phyloP scores from a whole-genome alignment of 2,888 invertebrate genomes.

The Leptinotarsa juncta region DNA sequence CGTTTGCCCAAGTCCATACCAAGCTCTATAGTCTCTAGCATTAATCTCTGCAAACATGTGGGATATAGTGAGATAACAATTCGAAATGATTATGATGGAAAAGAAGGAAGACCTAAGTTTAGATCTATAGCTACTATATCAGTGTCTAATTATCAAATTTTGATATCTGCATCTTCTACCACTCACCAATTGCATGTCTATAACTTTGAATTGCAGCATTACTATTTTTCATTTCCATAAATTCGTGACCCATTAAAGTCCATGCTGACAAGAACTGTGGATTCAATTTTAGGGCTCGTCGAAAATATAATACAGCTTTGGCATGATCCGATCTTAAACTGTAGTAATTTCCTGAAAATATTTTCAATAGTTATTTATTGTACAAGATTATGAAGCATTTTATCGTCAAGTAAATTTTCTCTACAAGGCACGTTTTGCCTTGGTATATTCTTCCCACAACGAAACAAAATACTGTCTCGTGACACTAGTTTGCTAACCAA shows the following conservation, averaged over 20 bases:
- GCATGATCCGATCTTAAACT: constrained; percentile 95
- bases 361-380: background rate
- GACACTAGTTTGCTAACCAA: no score
- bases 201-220: constrained; percentile 99
- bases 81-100: no score
- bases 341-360: constrained; percentile 88
- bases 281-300: constrained; percentile 92
- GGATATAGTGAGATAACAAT: no score
- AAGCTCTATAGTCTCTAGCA: constrained; percentile 93
- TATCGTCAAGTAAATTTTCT: no score
- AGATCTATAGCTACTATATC: no score
- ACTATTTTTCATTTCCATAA: constrained; percentile 98
- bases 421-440: no score
- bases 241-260: constrained; percentile 99
- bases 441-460: no score
- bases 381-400: no score
- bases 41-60: constrained; percentile 79
- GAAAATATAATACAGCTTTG: constrained; percentile 97
- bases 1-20: constrained; percentile 99
- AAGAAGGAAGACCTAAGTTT: no score
- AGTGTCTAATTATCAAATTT: no score
- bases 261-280: constrained; percentile 95
- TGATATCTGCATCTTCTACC: background rate
- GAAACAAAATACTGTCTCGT: no score
- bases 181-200: constrained; percentile 90